Evolutionary conservation across 2,797 vertebrate genomes (phyloP).

Genomic region (Notolepis coatsorum): DNA sequence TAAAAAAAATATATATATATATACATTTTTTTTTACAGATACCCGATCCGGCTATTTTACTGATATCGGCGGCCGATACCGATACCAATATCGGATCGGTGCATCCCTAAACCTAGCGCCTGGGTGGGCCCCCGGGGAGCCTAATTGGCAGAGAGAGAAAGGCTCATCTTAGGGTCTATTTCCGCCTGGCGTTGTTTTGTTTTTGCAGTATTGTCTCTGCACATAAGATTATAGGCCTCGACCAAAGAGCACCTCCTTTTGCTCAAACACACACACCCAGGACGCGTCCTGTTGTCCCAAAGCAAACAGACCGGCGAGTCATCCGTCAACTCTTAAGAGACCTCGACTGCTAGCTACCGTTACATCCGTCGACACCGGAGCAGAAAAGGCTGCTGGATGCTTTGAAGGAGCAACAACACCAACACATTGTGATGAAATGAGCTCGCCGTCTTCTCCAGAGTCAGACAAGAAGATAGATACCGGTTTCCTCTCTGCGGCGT

Average conservation of each 20-base stretch:
- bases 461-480: neutral
- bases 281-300: conserved; percentile 16
- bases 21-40: no score
- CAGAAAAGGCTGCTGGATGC: no score
- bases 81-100: neutral
- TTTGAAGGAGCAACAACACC: neutral
- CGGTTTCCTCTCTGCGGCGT: no score
- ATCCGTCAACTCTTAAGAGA: conserved; percentile 53
- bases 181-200: neutral
- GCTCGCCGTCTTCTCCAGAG: neutral
- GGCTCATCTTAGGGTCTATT: neutral
- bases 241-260: neutral
- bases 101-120: neutral
- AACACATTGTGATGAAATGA: neutral
- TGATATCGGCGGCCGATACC: neutral
- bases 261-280: conserved; percentile 48
- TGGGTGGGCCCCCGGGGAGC: neutral
- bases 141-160: neutral
- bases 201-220: neutral
- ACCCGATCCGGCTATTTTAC: neutral
- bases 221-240: neutral
- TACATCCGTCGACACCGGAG: conserved; percentile 25
- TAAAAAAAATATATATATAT: no score
- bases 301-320: conserved; percentile 47
- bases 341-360: neutral